Base-by-base conservation (phyloP, 2,888 invertebrate genomes). In the Ommatoiulus sabulosus region DNA sequence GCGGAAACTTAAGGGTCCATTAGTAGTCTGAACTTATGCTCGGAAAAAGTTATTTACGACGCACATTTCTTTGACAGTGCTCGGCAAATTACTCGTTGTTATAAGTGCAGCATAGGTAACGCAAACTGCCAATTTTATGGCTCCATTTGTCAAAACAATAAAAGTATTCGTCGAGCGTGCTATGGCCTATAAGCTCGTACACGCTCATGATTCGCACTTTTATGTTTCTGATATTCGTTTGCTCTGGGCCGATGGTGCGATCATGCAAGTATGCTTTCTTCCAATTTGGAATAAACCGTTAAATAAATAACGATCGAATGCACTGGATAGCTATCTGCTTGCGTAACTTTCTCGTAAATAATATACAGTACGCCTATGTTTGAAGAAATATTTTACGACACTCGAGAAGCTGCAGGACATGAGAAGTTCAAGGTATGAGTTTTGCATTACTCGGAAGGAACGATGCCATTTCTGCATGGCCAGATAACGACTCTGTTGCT, bases 111-210 rank as follows among this genome's bases (percentile, higher is more conserved):
- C 2, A 35, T 57, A 57, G 57, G 57, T 57, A 57, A 57, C n/a
- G 57, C n/a, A 57, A 57, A 57, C 57, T 57, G 57, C 57, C n/a
- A 57, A n/a, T 57, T 57, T 57, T 57, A 57, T 57, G 57, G 57
- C 57, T 57, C 10, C 57, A 57, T 57, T 57, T 57, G 57, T 57
- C 57, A 57, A 57, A n/a, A 57, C n/a, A 57, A n/a, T 57, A 57
- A 57, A 57, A 57, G n/a, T 57, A 57, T n/a, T n/a, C n/a, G 57
- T 57, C n/a, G 57, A n/a, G n/a, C n/a, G 3, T 57, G 57, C 35
- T 57, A n/a, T 17, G 7, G 57, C 57, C 57, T n/a, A n/a, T n/a
- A n/a, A 57, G 57, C n/a, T n/a, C 57, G 4, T n/a, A 57, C 35
- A 17, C n/a, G 57, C n/a, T n/a, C 57, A 57, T 57, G 57, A 57